A percentile compares a stretch with the other conserved stretches of the same genome.
These are phyloP conservation scores for Villa cingulata DNA, from an alignment of 2,888 invertebrate species.

Conservation along the genomic window DNA sequence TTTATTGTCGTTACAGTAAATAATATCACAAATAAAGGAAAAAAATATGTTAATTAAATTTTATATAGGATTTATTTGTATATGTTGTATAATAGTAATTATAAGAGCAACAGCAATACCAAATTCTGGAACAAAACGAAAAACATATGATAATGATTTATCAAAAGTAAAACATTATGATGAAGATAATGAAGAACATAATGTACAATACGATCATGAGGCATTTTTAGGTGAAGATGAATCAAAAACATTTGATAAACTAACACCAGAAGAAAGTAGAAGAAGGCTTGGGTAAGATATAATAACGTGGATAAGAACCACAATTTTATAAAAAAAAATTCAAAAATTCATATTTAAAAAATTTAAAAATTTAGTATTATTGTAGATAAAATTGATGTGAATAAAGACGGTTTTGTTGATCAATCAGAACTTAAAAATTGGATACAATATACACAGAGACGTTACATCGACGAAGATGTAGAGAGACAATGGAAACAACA, in stretches of 20 bases:
- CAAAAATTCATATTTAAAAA: too few species aligned
- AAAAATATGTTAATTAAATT: background rate
- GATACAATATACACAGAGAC: conserved; percentile 87
- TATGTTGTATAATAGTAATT: background rate
- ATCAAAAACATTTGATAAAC: conserved; percentile 84
- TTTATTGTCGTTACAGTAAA: too few species aligned
- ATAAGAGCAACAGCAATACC: conserved; percentile 45
- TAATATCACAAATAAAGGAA: too few species aligned
- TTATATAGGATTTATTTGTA: background rate
- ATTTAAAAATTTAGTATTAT: conserved; percentile 55
- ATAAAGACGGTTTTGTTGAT: conserved; percentile 68
- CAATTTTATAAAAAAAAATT: background rate
- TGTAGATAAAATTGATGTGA: conserved; percentile 83
- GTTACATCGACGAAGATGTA: conserved; percentile 86
- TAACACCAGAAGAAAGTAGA: conserved; percentile 90
- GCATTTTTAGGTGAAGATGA: conserved; percentile 91
- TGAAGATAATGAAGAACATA: conserved; percentile 60
- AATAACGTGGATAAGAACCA: too few species aligned
- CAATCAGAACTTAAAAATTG: conserved; percentile 86
- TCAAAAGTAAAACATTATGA: conserved; percentile 63
- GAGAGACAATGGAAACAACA: conserved; percentile 87
- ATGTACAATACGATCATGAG: conserved; percentile 90
- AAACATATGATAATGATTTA: conserved; percentile 53
- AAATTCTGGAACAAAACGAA: conserved; percentile 53
- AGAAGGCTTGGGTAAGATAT: conserved; percentile 57